These are phyloP conservation scores for Epistrophe grossulariae DNA, from an alignment of 2,888 invertebrate species.

Conservation along the genomic window DNA sequence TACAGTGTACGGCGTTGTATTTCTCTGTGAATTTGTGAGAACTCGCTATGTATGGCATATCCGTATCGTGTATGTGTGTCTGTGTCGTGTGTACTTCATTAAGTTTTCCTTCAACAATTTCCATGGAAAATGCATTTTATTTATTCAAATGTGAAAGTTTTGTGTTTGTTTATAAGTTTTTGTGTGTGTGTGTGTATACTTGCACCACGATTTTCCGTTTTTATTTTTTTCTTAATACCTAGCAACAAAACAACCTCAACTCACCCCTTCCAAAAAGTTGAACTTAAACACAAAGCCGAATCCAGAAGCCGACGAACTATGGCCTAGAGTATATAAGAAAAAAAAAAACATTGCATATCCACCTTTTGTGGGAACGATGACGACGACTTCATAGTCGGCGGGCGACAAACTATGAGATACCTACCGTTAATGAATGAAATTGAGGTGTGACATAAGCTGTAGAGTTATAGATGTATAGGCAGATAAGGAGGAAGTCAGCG, in stretches of 20 bases:
- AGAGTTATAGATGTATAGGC: neutral
- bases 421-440: slow-evolving; percentile 68
- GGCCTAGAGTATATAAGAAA: neutral
- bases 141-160: slow-evolving; percentile 71
- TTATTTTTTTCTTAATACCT: slow-evolving; percentile 11
- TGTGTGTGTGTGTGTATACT: neutral
- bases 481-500: neutral
- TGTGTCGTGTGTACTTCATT: slow-evolving; percentile 48
- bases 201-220: neutral
- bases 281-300: slow-evolving; percentile 21
- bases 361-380: slow-evolving; percentile 1
- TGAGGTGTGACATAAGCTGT: slow-evolving; percentile 65
- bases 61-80: slow-evolving; percentile 24
- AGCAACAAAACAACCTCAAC: neutral
- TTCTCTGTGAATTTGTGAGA: slow-evolving; percentile 49
- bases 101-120: slow-evolving; percentile 55
- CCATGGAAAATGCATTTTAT: slow-evolving; percentile 58
- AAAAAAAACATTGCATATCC: slow-evolving; percentile 43
- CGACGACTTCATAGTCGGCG: slow-evolving; percentile 6
- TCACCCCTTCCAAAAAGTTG: neutral
- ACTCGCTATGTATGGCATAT: neutral
- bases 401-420: slow-evolving; percentile 23
- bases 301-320: neutral
- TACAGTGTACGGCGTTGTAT: neutral
- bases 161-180: slow-evolving; percentile 57